phyloP scores from a whole-genome alignment of 2,797 vertebrate genomes.

The Pteropus rufus region DNA sequence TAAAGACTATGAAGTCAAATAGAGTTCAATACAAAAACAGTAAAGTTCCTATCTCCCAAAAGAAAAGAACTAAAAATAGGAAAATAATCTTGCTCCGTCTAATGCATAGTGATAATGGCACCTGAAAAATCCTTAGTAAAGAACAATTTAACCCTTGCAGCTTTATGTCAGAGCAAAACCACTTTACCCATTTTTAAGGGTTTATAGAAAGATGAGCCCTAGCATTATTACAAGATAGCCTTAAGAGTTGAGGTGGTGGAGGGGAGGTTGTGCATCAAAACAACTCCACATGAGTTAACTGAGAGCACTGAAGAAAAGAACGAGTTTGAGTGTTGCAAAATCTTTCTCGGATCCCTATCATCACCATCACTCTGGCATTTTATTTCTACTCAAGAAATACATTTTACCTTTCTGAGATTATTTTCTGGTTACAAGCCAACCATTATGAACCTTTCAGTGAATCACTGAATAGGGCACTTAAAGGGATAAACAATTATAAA shows the following conservation, averaged over 20 bases:
- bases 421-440: constrained; percentile 66
- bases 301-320: constrained; percentile 6
- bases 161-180: not conserved
- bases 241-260: not conserved
- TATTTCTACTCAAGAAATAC: constrained; percentile 67
- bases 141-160: constrained; percentile 26
- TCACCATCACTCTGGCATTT: constrained; percentile 61
- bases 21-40: constrained; percentile 50
- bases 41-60: constrained; percentile 22
- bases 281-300: not conserved
- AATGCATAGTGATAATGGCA: not conserved
- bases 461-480: constrained; percentile 71
- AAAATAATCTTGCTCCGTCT: constrained; percentile 12
- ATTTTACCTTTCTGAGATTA: constrained; percentile 72
- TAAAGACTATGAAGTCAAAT: constrained; percentile 48
- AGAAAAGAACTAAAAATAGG: constrained; percentile 47
- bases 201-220: not conserved
- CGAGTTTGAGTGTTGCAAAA: constrained; percentile 13
- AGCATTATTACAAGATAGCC: not conserved
- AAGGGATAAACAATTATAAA: constrained; percentile 81
- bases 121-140: constrained; percentile 14
- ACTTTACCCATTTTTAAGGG: not conserved
- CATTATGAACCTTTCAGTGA: constrained; percentile 73
- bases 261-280: not conserved
- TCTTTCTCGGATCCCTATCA: constrained; percentile 62